Conservation (phyloP, 1,140 invertebrate species). For the Bemisia tabaci region DNA sequence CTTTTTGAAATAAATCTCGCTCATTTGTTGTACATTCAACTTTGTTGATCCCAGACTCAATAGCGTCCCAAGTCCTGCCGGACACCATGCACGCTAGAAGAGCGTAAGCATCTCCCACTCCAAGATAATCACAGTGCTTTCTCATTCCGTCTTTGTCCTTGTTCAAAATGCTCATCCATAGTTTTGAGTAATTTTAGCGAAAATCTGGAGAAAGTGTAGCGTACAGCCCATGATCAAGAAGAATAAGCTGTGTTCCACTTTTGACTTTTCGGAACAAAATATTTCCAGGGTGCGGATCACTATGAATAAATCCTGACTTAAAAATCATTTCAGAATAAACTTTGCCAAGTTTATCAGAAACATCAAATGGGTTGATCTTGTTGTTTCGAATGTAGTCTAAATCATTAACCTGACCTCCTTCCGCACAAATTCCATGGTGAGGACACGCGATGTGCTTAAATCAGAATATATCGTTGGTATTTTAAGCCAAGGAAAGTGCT, state of each 20-base stretch:
- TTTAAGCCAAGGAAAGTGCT: conserved; percentile 53
- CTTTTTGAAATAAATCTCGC: conserved; percentile 48
- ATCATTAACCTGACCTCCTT: conserved; percentile 91
- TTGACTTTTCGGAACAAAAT: conserved; percentile 64
- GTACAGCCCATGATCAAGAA: conserved; percentile 96
- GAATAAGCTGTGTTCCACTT: conserved; percentile 55
- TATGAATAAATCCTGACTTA: conserved; percentile 89
- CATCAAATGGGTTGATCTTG: conserved; percentile 58
- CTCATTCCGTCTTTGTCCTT: conserved; percentile 67
- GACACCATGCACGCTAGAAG: conserved; percentile 93
- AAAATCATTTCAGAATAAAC: conserved; percentile 99
- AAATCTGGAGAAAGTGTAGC: conserved; percentile 81
- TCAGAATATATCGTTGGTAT: conserved; percentile 64
- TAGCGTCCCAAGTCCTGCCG: conserved; percentile 80
- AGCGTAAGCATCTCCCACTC: conserved; percentile 73
- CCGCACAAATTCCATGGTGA: conserved; percentile 95
- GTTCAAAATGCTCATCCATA: conserved; percentile 87
- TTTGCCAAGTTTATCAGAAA: conserved; percentile 72
- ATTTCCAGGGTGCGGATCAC: conserved; percentile 98
- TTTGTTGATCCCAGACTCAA: conserved; percentile 66
- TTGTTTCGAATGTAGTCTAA: conserved; percentile 64
- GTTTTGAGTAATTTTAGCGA: conserved; percentile 76
- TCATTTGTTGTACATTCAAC: conserved; percentile 52
- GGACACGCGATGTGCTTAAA: conserved; percentile 64
- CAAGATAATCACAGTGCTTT: conserved; percentile 55